These are phyloP conservation scores for Amblyraja radiata DNA, from an alignment of 2,797 vertebrate species.

Conservation along the genomic window DNA sequence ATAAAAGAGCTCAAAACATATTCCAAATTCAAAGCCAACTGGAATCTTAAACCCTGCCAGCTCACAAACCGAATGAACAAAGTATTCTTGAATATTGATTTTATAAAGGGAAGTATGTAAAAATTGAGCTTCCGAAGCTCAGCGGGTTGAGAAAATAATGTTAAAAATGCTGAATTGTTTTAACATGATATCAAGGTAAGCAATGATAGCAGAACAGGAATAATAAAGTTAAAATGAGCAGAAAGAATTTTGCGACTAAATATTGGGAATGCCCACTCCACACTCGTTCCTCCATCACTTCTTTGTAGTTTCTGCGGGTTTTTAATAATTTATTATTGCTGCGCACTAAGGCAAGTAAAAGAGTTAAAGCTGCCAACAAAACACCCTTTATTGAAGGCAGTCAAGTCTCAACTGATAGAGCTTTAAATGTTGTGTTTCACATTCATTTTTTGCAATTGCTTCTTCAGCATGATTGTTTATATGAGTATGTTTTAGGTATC, in stretches of 20 bases:
- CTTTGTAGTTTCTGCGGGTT: no score
- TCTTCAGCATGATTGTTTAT: no score
- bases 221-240: background rate
- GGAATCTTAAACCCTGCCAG: background rate
- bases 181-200: background rate
- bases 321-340: no score
- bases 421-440: no score
- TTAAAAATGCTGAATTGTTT: background rate
- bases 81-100: background rate
- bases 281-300: background rate
- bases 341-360: no score
- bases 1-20: background rate
- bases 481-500: no score
- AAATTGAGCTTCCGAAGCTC: background rate
- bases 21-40: background rate
- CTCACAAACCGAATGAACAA: background rate
- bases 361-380: no score
- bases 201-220: background rate
- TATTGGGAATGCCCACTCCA: background rate
- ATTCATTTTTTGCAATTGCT: no score
- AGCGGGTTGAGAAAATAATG: background rate
- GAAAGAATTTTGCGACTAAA: background rate
- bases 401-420: no score
- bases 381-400: no score
- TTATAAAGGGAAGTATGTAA: background rate